phyloP scores from a whole-genome alignment of 2,888 invertebrate genomes.

The Serrognathus titanus region DNA sequence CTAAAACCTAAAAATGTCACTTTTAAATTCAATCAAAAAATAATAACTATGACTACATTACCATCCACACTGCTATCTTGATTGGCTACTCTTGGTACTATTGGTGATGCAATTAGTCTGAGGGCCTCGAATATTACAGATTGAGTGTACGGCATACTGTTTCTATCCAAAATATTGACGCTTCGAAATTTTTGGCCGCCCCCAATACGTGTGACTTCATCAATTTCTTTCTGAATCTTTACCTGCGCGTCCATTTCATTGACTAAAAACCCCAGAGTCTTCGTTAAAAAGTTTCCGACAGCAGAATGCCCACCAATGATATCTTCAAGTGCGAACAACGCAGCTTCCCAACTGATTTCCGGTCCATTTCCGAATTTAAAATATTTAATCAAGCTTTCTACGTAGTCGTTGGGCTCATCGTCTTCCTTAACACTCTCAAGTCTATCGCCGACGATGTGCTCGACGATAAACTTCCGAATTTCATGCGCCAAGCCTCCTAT shows the following conservation, averaged over 20 bases:
- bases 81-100: slow-evolving; percentile 65
- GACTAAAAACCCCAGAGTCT: slow-evolving; percentile 57
- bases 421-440: slow-evolving; percentile 35
- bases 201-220: slow-evolving; percentile 39
- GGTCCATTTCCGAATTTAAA: slow-evolving; percentile 47
- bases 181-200: slow-evolving; percentile 24
- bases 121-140: slow-evolving; percentile 60
- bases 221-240: slow-evolving; percentile 56
- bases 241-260: slow-evolving; percentile 53
- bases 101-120: slow-evolving; percentile 63
- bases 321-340: slow-evolving; percentile 52
- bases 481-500: slow-evolving; percentile 53
- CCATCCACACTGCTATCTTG: slow-evolving; percentile 60
- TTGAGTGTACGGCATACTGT: slow-evolving; percentile 58
- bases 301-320: slow-evolving; percentile 61
- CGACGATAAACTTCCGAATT: slow-evolving; percentile 55
- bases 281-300: slow-evolving; percentile 59
- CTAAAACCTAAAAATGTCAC: slow-evolving; percentile 51
- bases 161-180: slow-evolving; percentile 44
- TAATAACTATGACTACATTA: slow-evolving; percentile 37
- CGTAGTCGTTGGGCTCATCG: slow-evolving; percentile 53
- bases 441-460: slow-evolving; percentile 52
- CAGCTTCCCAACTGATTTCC: slow-evolving; percentile 53
- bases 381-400: slow-evolving; percentile 57
- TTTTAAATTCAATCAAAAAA: background rate